Evolutionary conservation across 2,113 vertebrate species (phyloP), one percentile per base, ranked within the genome.

Genomic region (Pomatostomus ruficeps): DNA sequence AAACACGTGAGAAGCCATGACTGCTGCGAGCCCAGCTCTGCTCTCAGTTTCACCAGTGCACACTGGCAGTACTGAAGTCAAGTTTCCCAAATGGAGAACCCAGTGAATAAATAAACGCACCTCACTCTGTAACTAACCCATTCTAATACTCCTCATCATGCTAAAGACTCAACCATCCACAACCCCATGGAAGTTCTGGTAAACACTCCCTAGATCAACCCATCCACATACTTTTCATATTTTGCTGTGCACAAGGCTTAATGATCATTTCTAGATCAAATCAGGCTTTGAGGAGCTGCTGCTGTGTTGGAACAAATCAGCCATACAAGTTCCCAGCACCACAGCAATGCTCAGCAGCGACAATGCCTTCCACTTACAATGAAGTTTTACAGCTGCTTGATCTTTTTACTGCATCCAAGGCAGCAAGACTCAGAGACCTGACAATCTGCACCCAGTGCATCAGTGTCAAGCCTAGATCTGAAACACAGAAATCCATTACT

Each of bases 11-110:
- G 75, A 86, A 93, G 55, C 25, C 21, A 15, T 2, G 2, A 73
- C 40, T 73, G 28, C 59, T 66, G 42, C 19, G 25, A 67, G 72
- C 16, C 28, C 36, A 85, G 5, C 67, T 85, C 67, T 76, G 90
- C 88, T 96, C 88, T 93, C 93, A 94, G 75, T 96, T 96, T 61
- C 93, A 95, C 75, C 93, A 71, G 1, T 79, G 59, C 83, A 15
- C 40, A 77, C 1, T 38, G 51, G 92, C 51, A 78, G 29, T 46
- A 73, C 85, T 9, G 20, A 91, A 91, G 18, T 12, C 3, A 1
- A 5, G 7, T 46, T 40, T 70, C n/a, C 33, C 38, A 81, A 82
- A 54, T 1, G 11, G 35, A 89, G 10, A 81, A 16, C 36, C 23
- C 33, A 61, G 16, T 40, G 33, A 77, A 82, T 0, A 4, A 31